Conservation (phyloP, 2,113 vertebrate species). For the Erpornis zantholeuca region DNA sequence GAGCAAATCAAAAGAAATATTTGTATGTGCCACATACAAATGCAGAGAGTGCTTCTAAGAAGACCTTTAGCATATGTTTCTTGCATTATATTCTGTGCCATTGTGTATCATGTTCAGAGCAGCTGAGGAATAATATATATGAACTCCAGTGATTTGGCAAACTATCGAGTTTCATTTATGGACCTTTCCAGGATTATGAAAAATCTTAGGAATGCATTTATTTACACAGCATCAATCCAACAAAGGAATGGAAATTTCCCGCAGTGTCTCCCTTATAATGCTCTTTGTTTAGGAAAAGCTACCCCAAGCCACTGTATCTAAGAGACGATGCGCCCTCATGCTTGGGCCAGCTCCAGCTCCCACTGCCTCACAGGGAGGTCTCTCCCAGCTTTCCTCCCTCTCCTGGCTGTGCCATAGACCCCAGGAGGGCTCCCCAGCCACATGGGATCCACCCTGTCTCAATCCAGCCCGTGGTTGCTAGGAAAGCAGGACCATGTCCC, state of each 20-base stretch:
- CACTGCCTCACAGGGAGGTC: not conserved
- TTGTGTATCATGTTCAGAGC: not conserved
- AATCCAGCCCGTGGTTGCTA: not conserved
- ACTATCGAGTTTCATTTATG: not conserved
- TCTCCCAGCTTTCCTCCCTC: not conserved
- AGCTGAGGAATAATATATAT: not conserved
- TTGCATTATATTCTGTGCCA: conserved; percentile 24
- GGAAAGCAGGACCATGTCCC: not conserved
- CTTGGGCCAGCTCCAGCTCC: conserved; percentile 42
- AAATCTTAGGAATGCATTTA: conserved; percentile 62
- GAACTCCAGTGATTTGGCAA: conserved; percentile 5
- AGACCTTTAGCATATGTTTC: conserved; percentile 19
- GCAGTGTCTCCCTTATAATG: conserved; percentile 46
- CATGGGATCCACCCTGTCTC: not conserved
- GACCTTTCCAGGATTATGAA: conserved; percentile 45
- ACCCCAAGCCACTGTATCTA: conserved; percentile 63
- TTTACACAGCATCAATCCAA: conserved; percentile 62
- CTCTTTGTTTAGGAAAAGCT: conserved; percentile 58
- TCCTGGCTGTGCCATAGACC: rapidly evolving
- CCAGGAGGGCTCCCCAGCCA: not conserved
- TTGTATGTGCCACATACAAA: not conserved
- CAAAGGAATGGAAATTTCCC: conserved; percentile 69
- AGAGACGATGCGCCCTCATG: not conserved
- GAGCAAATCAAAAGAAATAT: conserved; percentile 15
- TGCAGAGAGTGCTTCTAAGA: not conserved